Base-by-base conservation (phyloP, 2,888 invertebrate species). In the Gisinianus flammeolus region DNA sequence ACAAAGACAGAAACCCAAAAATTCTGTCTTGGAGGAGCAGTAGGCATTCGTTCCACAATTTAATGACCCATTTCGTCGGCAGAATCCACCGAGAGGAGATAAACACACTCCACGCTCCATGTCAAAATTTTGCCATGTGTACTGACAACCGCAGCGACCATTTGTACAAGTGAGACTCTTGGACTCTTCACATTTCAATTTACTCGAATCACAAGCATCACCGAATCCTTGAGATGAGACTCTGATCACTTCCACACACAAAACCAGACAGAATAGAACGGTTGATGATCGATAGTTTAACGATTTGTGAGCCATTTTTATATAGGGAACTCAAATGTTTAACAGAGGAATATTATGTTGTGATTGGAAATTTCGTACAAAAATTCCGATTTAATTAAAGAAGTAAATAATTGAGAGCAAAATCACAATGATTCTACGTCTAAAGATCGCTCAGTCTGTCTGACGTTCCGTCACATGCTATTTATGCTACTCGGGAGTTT, bases 41-140 rank as follows among this genome's bases (percentile, higher is more conserved):
- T 35, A 12, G 0, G 73, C 73, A 22, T 73, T 73, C 6, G n/a
- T 8, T 1, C 26, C 62, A 33, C 73, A 73, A 0, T 56, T 5
- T 12, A 73, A 30, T 12, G 73, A 8, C 1, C 73, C 73, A 1
- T 73, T 35, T 12, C 3, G 6, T 16, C 62, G 16, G 28, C 73
- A 73, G 33, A 73, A 73, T n/a, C 73, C 73, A 22, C 73, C 73
- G 22, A 73, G 31, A n/a, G 73, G 73, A 12, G 73, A 73, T 5
- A 33, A 10, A 26, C 73, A 73, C n/a, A 24, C 10, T 24, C 24
- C 24, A 12, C 12, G 30, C 0, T 6, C 12, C 8, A 1, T 6
- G 35, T 62, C 64, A 62, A 33, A 73, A 2, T 30, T 30, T 30
- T 73, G 73, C 73, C 73, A 73, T 4, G 64, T 35, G 35, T 62